phyloP scores from a whole-genome alignment of 1,140 invertebrate genomes.

The Caenorhabditis tropicalis region DNA sequence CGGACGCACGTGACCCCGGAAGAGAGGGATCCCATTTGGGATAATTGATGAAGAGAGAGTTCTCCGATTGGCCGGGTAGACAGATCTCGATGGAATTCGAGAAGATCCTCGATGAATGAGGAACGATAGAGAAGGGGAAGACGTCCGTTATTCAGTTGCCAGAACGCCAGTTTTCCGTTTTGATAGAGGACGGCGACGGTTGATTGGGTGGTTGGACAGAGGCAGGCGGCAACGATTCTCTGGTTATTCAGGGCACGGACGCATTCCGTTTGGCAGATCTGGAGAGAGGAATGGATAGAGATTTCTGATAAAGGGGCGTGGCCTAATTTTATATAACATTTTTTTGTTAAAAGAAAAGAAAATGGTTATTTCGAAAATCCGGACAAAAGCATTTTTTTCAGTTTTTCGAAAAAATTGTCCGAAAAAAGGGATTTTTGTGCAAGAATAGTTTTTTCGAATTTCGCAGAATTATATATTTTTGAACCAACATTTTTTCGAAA shows the following conservation, averaged over 20 bases:
- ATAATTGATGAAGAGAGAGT: slow-evolving; percentile 1
- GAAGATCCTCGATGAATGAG: slow-evolving; percentile 34
- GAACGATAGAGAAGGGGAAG: not conserved
- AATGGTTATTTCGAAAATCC: too few species aligned
- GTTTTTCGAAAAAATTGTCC: too few species aligned
- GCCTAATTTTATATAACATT: too few species aligned
- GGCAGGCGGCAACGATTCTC: slow-evolving; percentile 49
- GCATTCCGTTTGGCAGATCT: slow-evolving; percentile 28
- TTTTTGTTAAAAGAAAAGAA: too few species aligned
- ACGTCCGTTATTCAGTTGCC: slow-evolving; percentile 44
- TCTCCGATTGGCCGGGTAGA: not conserved
- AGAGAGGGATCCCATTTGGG: slow-evolving; percentile 35
- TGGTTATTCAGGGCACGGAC: slow-evolving; percentile 34
- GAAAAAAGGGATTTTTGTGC: too few species aligned
- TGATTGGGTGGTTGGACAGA: slow-evolving; percentile 56
- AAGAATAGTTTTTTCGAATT: too few species aligned
- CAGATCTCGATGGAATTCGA: slow-evolving; percentile 5
- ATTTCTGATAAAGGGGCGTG: not conserved
- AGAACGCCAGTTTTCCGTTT: slow-evolving; percentile 55
- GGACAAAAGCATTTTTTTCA: too few species aligned
- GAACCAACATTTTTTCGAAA: too few species aligned
- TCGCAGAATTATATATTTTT: too few species aligned
- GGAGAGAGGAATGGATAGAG: not conserved
- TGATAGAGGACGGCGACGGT: slow-evolving; percentile 52
- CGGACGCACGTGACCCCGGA: slow-evolving; percentile 50